Evolutionary conservation across 2,113 vertebrate species (phyloP), one percentile per base, ranked within the genome.

Genomic region (Leucosticte australis): DNA sequence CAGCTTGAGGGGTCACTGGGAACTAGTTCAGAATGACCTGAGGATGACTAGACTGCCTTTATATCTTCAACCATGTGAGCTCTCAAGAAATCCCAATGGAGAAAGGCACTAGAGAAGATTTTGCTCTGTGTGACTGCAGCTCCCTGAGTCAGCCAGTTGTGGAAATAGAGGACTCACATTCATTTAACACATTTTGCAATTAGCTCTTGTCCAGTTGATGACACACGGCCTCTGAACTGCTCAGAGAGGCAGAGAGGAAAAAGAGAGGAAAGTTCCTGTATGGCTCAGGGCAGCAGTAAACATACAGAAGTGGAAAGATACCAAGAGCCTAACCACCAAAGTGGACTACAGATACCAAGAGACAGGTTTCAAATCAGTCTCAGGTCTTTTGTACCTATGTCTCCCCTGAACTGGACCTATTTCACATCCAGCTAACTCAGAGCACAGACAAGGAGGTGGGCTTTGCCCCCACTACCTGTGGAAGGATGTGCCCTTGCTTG

Each of bases 1-100:
- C 13, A 69, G 23, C 49, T 87, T 18, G 33, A 27, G 27, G 20
- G 3, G 9, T 75, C 39, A 59, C 53, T 42, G 71, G 20, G 35
- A 75, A 27, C 39, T 37, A 28, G 26, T 26, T 46, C 52, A 53
- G 42, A 78, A 75, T 8, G 24, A 44, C n/a, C 31, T 44, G 42
- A 62, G 21, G 27, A 39, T 0, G 0, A 53, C 15, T 46, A 71
- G 24, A 18, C 15, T 71, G 24, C 14, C 7, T 10, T 52, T 1
- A 0, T 53, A 41, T 52, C 47, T 37, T 78, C 50, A 37, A 16
- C 22, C 15, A 37, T 24, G 21, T 21, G 31, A 83, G 33, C 6
- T 53, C 18, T 39, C 70, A 74, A 78, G 55, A 65, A 90, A 82
- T 19, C 50, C 18, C 5, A 2, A 1, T 13, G 37, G 13, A 42